Evolutionary conservation across 1,140 invertebrate genomes (phyloP).

Genomic region (Cydia amplana): DNA sequence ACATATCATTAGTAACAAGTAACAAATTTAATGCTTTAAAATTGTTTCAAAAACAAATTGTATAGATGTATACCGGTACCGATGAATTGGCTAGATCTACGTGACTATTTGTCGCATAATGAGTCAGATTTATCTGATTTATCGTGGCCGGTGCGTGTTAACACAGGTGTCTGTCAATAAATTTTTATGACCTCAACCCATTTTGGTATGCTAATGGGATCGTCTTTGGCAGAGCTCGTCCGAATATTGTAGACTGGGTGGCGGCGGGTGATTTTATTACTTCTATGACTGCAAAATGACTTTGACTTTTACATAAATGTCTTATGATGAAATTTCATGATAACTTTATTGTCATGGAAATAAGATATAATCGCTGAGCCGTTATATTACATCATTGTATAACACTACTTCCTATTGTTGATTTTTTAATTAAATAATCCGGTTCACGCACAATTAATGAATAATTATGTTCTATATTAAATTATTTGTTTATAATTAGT

Average conservation of each 20-base stretch:
- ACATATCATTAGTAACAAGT: slow-evolving; percentile 19
- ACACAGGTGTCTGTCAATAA: slow-evolving; percentile 71
- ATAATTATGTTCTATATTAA: background rate
- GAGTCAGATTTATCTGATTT: slow-evolving; percentile 58
- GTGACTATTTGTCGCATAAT: slow-evolving; percentile 47
- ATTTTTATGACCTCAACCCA: slow-evolving; percentile 69
- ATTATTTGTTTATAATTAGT: background rate
- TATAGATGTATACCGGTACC: background rate
- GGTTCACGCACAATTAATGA: background rate
- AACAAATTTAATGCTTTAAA: slow-evolving; percentile 4
- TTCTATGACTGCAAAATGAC: slow-evolving; percentile 38
- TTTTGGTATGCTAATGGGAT: slow-evolving; percentile 66
- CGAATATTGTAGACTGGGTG: slow-evolving; percentile 67
- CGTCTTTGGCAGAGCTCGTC: slow-evolving; percentile 54
- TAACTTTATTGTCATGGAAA: background rate
- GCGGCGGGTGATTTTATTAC: slow-evolving; percentile 60
- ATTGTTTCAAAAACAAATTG: background rate
- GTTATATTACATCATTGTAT: slow-evolving; percentile 3
- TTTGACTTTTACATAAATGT: slow-evolving; percentile 28
- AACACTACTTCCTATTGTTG: background rate
- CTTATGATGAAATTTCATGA: slow-evolving; percentile 3
- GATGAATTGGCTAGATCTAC: slow-evolving; percentile 46
- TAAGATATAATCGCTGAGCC: background rate
- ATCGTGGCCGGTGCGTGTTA: slow-evolving; percentile 58
- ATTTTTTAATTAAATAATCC: background rate